phyloP scores from a whole-genome alignment of 2,888 invertebrate species.

The Volucella inanis region DNA sequence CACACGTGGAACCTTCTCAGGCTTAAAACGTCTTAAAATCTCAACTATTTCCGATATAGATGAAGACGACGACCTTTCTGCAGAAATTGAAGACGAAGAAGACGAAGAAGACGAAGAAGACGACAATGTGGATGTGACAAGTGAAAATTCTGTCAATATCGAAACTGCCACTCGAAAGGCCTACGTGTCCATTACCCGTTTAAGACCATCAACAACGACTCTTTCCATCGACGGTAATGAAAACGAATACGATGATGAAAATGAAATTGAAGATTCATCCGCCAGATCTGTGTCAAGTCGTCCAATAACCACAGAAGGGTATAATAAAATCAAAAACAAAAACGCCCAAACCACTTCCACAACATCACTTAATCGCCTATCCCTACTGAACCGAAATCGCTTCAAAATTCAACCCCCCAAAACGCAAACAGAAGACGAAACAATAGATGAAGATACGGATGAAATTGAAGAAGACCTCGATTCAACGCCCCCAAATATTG shows the following conservation, averaged over 20 bases:
- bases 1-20: no score
- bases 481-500: constrained; percentile 18
- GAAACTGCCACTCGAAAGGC: constrained; percentile 14
- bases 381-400: constrained; percentile 15
- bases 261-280: constrained; percentile 23
- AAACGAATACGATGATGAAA: constrained; percentile 38
- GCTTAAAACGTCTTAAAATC: no score
- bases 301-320: neutral
- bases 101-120: no score
- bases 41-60: no score
- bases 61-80: no score
- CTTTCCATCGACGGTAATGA: constrained; percentile 34
- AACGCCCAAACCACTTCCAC: neutral
- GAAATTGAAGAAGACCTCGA: neutral
- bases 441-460: neutral
- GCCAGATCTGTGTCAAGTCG: neutral
- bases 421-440: neutral
- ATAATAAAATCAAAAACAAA: constrained; percentile 2
- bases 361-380: neutral
- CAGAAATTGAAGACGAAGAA: constrained; percentile 9
- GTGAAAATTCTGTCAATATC: neutral
- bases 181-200: neutral
- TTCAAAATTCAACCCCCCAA: neutral
- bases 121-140: neutral
- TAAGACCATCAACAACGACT: neutral